Evolutionary conservation across 2,797 vertebrate genomes (phyloP).

Genomic region (Oreortyx pictus): DNA sequence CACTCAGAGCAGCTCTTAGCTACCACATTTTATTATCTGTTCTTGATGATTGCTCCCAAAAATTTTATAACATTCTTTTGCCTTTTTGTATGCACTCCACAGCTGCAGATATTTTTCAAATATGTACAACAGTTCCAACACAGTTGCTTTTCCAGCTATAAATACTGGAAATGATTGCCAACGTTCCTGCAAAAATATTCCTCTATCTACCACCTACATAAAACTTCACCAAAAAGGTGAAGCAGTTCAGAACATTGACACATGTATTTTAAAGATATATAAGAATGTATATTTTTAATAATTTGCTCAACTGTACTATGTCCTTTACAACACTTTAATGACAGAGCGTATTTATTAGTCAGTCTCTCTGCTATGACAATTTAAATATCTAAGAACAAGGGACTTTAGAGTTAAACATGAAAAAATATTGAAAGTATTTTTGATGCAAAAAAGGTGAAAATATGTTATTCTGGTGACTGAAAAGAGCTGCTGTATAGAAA

Average conservation of each 20-base stretch:
- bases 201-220: neutral
- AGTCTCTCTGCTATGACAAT: neutral
- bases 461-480: neutral
- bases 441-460: neutral
- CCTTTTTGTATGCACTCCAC: neutral
- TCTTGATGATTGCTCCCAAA: neutral
- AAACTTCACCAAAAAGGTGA: neutral
- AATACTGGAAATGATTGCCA: neutral
- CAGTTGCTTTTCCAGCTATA: neutral
- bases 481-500: constrained; percentile 37
- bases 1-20: neutral
- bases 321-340: neutral
- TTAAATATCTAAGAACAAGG: neutral
- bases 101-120: neutral
- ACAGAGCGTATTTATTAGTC: neutral
- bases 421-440: neutral
- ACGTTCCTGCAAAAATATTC: neutral
- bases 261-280: neutral
- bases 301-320: neutral
- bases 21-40: neutral
- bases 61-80: neutral
- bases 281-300: neutral
- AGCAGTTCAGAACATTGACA: neutral
- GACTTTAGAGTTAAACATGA: neutral
- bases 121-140: neutral